Base-by-base conservation (phyloP, 2,888 invertebrate genomes). In the Cyrtodaria siliqua region DNA sequence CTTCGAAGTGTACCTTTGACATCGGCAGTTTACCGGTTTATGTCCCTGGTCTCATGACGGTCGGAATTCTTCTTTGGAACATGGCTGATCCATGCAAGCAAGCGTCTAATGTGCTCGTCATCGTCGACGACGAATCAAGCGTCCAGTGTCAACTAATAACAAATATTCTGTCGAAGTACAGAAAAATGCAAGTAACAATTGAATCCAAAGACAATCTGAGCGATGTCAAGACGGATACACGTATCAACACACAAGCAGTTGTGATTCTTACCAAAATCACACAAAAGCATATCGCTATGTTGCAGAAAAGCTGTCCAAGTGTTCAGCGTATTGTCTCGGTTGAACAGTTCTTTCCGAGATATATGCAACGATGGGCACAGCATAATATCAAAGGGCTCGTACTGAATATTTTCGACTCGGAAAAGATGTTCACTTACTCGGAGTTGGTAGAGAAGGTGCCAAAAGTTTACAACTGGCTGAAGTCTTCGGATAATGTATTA, bases 401-500 rank as follows among this genome's bases (percentile, higher is more conserved):
- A n/a, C 20, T 64, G 1, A 27, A n/a, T 18, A 60, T 71, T 33
- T 29, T 60, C 1, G 52, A 53, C 14, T 59, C 64, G 3, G 71
- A 71, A 26, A 38, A 42, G n/a, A 3, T 71, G 14, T 71, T 64
- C 24, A 29, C 53, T 18, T 40, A 50, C 26, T 26, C 47, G 2
- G 56, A 64, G 26, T 52, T 71, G 3, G 29, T 14, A 2, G 60
- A 59, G 16, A 71, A 64, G n/a, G 63, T 63, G 0, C 68, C 62
- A 18, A 63, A 63, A 44, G 53, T 63, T 2, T 49, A 62, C 14
- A 66, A 18, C 26, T 67, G 64, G 66, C 14, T 66, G 12, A 55
- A 56, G 29, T 20, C 61, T 29, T 61, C 77, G 16, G 71, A 76
- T 38, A 70, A 79, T 18, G 61, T 69, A 2, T 38, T 64, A 4